phyloP scores from a whole-genome alignment of 2,113 vertebrate species.

The Bettongia penicillata region DNA sequence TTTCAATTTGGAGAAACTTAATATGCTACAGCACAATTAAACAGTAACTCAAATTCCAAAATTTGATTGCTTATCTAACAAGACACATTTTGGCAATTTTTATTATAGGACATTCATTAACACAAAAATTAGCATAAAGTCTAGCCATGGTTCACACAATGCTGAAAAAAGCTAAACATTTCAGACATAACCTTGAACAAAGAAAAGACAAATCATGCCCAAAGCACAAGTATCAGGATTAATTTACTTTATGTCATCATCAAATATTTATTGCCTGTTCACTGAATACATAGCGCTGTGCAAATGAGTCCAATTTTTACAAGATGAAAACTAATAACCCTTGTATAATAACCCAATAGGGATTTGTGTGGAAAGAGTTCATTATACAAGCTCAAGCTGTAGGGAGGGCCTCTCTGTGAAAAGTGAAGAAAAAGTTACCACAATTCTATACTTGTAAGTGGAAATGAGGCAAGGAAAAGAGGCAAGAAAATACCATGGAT shows the following conservation, averaged over 20 bases:
- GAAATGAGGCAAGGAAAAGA: background rate
- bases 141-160: background rate
- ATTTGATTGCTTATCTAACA: background rate
- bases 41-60: background rate
- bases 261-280: background rate
- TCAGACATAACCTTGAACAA: background rate
- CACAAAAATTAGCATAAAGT: background rate
- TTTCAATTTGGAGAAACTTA: background rate
- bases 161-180: background rate
- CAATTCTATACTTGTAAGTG: background rate
- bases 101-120: conserved; percentile 1
- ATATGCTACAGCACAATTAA: background rate
- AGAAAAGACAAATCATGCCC: background rate
- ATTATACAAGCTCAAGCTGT: background rate
- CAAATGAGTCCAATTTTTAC: background rate
- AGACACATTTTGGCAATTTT: background rate
- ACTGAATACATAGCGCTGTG: background rate
- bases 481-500: background rate
- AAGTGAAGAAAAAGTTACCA: background rate
- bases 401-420: background rate
- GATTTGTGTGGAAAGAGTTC: background rate
- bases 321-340: background rate
- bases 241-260: conserved; percentile 1
- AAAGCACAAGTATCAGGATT: background rate
- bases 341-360: background rate